Evolutionary conservation across 2,113 vertebrate genomes (phyloP), one percentile per base, ranked within the genome.

Genomic region (Leuciscus idus): DNA sequence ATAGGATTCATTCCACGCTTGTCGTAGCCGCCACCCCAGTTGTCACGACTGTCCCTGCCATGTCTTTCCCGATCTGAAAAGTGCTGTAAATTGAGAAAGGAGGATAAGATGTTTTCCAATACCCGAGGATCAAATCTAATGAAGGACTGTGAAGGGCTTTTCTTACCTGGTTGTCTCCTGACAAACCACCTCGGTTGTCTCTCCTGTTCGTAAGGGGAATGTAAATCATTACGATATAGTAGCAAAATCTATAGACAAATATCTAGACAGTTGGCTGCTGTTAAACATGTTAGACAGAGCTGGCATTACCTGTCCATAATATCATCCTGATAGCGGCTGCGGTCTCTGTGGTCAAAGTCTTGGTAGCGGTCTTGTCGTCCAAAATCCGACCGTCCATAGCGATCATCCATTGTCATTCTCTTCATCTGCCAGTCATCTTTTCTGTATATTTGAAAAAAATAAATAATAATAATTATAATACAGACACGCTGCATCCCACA

Each of bases 341-440:
- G 95, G 4, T 98, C 97, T n/a, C 97, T 84, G 91, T 98, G 97
- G 90, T 97, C 96, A 0, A 98, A 96, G 89, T 98, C 96, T 0
- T 98, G 97, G 92, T 97, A 99, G 59, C 96, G 96, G 0, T 98
- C 97, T 1, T 94, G 96, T 0, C 97, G 96, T 7, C 93, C 88
- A 0, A 97, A 97, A 73, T 98, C 97, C 0, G 96, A 95, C 0
- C 95, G 93, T 2, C 93, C 87, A 23, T 97, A 97, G 0, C 97
- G 92, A 15, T 97, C 97, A 0, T 99, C 97, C 90, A 97, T 66
- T 0, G 94, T 90, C 90, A 97, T 92, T 2, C 98, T 95, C 89
- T 99, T 99, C 17, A 97, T 97, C 0, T 94, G 91, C 97, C 97
- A 99, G 2, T 98, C 98, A 0, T 99, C 98, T 12, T 97, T 93